Percentiles rank a stretch among this genome's conserved stretches.
Evolutionary conservation across 1,140 invertebrate genomes (phyloP).

Genomic region (Cotesia glomerata): DNA sequence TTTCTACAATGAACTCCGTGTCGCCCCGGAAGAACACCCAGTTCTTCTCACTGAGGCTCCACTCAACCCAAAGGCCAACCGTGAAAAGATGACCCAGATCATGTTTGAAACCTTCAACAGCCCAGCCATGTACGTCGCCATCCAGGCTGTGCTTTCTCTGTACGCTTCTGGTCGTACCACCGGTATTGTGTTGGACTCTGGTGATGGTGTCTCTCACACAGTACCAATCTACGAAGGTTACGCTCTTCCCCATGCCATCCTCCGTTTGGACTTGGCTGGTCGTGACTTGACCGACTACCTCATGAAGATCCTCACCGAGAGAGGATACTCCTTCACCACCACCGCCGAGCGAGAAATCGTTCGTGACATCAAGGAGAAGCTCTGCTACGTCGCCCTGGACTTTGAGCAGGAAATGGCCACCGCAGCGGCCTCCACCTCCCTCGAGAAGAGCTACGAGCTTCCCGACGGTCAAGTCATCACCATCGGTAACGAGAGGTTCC

Average conservation of each 20-base stretch:
- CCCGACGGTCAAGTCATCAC: slow-evolving; percentile 91
- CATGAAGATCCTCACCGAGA: slow-evolving; percentile 90
- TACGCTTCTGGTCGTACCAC: slow-evolving; percentile 92
- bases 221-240: slow-evolving; percentile 91
- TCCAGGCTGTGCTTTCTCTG: slow-evolving; percentile 85
- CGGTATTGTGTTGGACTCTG: slow-evolving; percentile 87
- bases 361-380: slow-evolving; percentile 91
- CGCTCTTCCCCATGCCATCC: slow-evolving; percentile 85
- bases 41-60: slow-evolving; percentile 92
- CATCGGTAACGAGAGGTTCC: slow-evolving; percentile 93
- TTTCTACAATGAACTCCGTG: slow-evolving; percentile 94
- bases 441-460: slow-evolving; percentile 87
- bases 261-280: slow-evolving; percentile 86
- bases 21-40: slow-evolving; percentile 92
- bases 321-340: slow-evolving; percentile 81
- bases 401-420: slow-evolving; percentile 96
- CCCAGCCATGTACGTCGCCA: slow-evolving; percentile 88
- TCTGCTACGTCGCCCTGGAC: slow-evolving; percentile 91
- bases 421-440: slow-evolving; percentile 82
- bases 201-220: slow-evolving; percentile 87
- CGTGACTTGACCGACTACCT: slow-evolving; percentile 89
- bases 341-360: slow-evolving; percentile 91
- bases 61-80: slow-evolving; percentile 89
- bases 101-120: slow-evolving; percentile 83
- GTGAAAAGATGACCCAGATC: slow-evolving; percentile 81